Percentiles rank a stretch among this genome's conserved stretches.
phyloP scores from a whole-genome alignment of 2,888 invertebrate species.

The Agrochola circellaris region DNA sequence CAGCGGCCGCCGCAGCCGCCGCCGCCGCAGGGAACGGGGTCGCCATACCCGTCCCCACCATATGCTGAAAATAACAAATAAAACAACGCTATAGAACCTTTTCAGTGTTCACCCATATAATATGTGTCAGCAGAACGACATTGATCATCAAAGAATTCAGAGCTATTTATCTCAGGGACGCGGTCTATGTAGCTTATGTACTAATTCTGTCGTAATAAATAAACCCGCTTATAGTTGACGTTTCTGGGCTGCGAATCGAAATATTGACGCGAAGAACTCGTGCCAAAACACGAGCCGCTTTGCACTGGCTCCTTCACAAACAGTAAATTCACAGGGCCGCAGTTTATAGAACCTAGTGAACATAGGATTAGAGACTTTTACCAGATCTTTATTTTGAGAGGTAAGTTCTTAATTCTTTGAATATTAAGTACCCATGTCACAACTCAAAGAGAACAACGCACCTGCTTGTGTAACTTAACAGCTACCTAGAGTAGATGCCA shows the following conservation, averaged over 20 bases:
- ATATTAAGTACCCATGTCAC: neutral
- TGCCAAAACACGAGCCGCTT: slow-evolving; percentile 82
- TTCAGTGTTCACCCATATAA: slow-evolving; percentile 15
- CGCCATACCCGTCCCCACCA: slow-evolving; percentile 98
- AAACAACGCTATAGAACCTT: slow-evolving; percentile 40
- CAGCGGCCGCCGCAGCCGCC: slow-evolving; percentile 92
- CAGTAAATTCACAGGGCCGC: slow-evolving; percentile 36
- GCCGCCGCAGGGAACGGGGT: slow-evolving; percentile 93
- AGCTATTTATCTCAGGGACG: slow-evolving; percentile 80
- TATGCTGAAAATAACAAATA: slow-evolving; percentile 93
- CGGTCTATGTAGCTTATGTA: slow-evolving; percentile 75
- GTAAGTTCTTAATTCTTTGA: neutral
- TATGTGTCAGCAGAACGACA: slow-evolving; percentile 69
- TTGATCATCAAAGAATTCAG: slow-evolving; percentile 72
- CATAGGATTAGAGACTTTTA: neutral
- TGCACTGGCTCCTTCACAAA: slow-evolving; percentile 62
- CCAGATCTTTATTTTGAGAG: neutral
- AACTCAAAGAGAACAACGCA: neutral
- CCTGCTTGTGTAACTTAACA: neutral
- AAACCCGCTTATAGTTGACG: slow-evolving; percentile 84
- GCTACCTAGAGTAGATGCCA: slow-evolving; percentile 1
- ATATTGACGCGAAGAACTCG: slow-evolving; percentile 84
- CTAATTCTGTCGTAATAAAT: slow-evolving; percentile 88
- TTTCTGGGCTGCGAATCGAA: slow-evolving; percentile 88
- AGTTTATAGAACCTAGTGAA: neutral